Conservation (phyloP, 2,888 invertebrate genomes). For the Xylophagus ater region DNA sequence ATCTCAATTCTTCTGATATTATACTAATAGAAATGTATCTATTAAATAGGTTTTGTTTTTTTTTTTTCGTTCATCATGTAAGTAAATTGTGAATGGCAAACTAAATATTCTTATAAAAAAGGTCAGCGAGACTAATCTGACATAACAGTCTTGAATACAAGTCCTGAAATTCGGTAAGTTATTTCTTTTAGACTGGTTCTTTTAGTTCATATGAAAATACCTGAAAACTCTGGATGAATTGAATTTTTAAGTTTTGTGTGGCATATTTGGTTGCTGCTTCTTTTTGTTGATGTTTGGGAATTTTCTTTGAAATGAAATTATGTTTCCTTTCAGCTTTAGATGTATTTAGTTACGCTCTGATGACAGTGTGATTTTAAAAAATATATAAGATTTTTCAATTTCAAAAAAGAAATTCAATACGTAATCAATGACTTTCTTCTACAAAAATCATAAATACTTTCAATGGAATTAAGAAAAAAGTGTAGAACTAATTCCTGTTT, state of each 20-base stretch:
- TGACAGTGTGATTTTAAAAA: slow-evolving; percentile 30
- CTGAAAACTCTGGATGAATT: neutral
- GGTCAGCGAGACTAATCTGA: slow-evolving; percentile 8
- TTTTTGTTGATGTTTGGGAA: neutral
- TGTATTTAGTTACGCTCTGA: slow-evolving; percentile 39
- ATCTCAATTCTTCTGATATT: too few relatives aligned
- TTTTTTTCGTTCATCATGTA: too few relatives aligned
- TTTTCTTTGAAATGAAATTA: neutral
- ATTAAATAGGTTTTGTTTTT: too few relatives aligned
- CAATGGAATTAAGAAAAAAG: too few relatives aligned
- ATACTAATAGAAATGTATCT: too few relatives aligned
- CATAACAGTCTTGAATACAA: neutral
- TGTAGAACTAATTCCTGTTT: too few relatives aligned
- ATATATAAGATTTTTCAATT: too few relatives aligned
- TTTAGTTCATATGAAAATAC: neutral
- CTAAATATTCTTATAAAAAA: slow-evolving; percentile 6
- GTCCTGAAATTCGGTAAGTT: neutral
- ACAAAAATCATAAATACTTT: too few relatives aligned
- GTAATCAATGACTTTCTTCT: too few relatives aligned
- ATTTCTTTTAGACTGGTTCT: neutral
- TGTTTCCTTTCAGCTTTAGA: neutral
- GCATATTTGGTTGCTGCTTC: neutral
- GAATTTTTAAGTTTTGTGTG: neutral
- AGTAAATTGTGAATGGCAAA: too few relatives aligned
- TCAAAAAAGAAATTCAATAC: too few relatives aligned